These are phyloP conservation scores for Acropternis orthonyx DNA, from an alignment of 2,797 vertebrate genomes.

Conservation along the genomic window DNA sequence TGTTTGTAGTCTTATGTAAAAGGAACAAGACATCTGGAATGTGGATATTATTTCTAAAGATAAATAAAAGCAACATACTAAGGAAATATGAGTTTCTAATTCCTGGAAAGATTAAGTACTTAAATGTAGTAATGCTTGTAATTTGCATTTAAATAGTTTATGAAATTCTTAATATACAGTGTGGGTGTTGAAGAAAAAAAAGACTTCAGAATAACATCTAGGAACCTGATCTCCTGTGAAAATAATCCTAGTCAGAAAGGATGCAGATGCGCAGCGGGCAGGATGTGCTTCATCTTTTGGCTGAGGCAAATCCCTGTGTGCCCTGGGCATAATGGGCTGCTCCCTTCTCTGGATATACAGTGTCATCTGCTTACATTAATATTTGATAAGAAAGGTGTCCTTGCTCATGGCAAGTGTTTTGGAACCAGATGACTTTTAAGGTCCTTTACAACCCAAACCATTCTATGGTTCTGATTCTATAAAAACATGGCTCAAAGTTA, in stretches of 20 bases:
- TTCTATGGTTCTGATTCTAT: neutral
- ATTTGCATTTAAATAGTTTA: neutral
- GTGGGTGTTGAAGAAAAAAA: neutral
- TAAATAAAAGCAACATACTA: neutral
- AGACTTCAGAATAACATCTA: neutral
- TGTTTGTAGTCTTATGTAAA: neutral
- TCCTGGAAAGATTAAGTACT: neutral
- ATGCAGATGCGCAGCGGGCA: neutral
- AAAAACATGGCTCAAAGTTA: neutral
- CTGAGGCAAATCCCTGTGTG: neutral
- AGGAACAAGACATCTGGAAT: neutral
- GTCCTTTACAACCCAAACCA: neutral
- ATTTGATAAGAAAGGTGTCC: neutral
- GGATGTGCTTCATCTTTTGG: neutral
- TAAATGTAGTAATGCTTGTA: neutral
- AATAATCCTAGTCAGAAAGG: neutral
- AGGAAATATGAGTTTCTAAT: neutral
- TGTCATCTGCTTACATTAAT: neutral
- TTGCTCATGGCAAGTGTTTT: neutral
- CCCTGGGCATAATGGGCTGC: no score
- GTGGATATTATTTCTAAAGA: neutral
- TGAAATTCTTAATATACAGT: neutral
- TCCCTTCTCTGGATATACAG: neutral
- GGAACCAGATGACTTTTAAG: neutral
- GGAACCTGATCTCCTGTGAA: neutral